Evolutionary conservation across 2,797 vertebrate genomes (phyloP), one percentile per base, ranked within the genome.

Genomic region (Coracias cyanogaster): DNA sequence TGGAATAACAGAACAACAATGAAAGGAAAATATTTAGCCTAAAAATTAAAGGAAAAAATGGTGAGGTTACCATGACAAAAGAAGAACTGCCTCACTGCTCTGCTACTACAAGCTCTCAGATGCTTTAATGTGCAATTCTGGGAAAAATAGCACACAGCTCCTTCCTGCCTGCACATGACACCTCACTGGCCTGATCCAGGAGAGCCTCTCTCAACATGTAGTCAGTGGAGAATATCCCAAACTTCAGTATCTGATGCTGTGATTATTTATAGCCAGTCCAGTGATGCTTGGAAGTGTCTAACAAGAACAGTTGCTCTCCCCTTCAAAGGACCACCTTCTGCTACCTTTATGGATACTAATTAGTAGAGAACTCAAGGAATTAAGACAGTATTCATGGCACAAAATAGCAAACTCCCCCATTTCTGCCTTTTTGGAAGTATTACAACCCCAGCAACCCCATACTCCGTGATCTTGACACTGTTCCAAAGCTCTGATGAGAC

Each of bases 21-120:
- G 39, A 92, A 95, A 94, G 22, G 78, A 89, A 95, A 90, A 91
- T 80, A 96, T 77, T 91, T 90, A 73, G 64, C 61, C 26, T 92
- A 72, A 82, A 87, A 91, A 82, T 61, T 12, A 49, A 55, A 33
- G 61, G 48, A 28, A 82, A 83, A 93, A 88, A 65, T 20, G 26
- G 41, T 54, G 54, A 93, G 41, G 89, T 87, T 87, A 89, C 58
- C 80, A 58, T 15, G 78, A 92, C 54, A 77, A 90, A 91, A 89
- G 85, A 87, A 85, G 20, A 85, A 86, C 28, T 1, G 12, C 46
- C 28, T 91, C 46, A 15, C 29, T 25, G 33, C 69, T 91, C 74
- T 51, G 71, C 81, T 82, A 3, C 55, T 67, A 33, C 57, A n/a
- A 84, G 57, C 20, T 94, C 88, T 41, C 10, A 5, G 74, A 60